phyloP scores from a whole-genome alignment of 2,113 vertebrate genomes.

The Clarias magur region DNA sequence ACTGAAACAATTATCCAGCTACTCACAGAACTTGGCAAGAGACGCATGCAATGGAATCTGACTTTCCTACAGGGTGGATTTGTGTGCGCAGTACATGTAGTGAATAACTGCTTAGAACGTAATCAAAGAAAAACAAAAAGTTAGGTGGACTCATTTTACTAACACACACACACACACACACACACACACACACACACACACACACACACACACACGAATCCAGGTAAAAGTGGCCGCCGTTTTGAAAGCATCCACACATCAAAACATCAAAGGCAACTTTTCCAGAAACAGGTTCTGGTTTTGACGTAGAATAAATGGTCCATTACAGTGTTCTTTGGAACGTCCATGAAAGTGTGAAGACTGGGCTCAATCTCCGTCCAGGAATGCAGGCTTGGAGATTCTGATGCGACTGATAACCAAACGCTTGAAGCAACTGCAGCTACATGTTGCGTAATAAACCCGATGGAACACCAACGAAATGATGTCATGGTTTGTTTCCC shows the following conservation, averaged over 20 bases:
- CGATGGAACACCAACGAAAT: neutral
- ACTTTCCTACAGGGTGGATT: constrained; percentile 12
- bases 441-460: neutral
- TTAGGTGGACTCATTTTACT: neutral
- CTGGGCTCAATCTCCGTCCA: constrained; percentile 10
- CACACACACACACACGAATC: neutral
- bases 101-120: neutral
- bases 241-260: constrained; percentile 11
- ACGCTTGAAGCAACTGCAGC: constrained; percentile 31
- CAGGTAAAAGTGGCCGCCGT: constrained; percentile 21
- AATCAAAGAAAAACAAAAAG: neutral
- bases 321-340: constrained; percentile 39
- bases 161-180: neutral
- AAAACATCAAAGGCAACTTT: constrained; percentile 12
- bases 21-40: constrained; percentile 42
- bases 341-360: neutral
- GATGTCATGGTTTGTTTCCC: neutral
- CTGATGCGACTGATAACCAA: constrained; percentile 12
- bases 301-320: constrained; percentile 26
- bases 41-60: constrained; percentile 10
- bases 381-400: constrained; percentile 1
- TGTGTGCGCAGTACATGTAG: neutral
- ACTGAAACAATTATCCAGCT: constrained; percentile 44
- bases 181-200: too few relatives aligned
- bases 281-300: neutral